Conservation (phyloP, 2,888 invertebrate species). For the Euplexia lucipara region DNA sequence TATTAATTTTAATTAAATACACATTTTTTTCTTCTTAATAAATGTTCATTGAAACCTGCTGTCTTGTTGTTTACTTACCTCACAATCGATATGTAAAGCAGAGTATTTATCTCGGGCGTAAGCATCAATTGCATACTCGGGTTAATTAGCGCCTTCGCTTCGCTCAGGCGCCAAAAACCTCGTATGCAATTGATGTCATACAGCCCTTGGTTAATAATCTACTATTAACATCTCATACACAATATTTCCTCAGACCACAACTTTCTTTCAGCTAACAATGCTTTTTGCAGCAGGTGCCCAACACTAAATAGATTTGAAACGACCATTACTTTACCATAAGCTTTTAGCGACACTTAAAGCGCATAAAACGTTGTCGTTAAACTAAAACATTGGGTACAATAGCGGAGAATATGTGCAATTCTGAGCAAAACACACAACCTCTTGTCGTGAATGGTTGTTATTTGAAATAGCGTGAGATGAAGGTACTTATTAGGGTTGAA, state of each 20-base stretch:
- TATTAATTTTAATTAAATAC: too few species aligned
- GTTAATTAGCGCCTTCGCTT: too few species aligned
- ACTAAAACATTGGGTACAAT: conserved; percentile 44
- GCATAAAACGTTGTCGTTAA: conserved; percentile 37
- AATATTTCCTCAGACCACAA: conserved; percentile 39
- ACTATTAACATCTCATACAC: conserved; percentile 18
- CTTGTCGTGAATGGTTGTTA: conserved; percentile 28
- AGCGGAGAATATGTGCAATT: conserved; percentile 20
- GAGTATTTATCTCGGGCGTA: too few species aligned
- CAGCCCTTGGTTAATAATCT: too few species aligned
- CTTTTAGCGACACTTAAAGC: conserved; percentile 50
- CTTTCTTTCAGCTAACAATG: conserved; percentile 52
- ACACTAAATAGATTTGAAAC: conserved; percentile 51
- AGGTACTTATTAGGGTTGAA: conserved; percentile 5
- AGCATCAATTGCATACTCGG: too few species aligned
- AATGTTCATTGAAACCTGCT: too few species aligned
- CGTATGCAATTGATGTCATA: too few species aligned
- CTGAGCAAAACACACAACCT: conserved; percentile 20
- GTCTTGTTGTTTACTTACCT: too few species aligned
- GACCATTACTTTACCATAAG: conserved; percentile 44
- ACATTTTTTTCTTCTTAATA: too few species aligned
- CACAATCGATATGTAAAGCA: too few species aligned
- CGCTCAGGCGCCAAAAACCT: too few species aligned
- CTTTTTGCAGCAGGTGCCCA: conserved; percentile 43
- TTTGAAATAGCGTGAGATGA: conserved; percentile 28